A percentile compares a stretch with the other conserved stretches of the same genome.
Conservation (phyloP, 2,113 vertebrate species). For the Mesitornis unicolor region DNA sequence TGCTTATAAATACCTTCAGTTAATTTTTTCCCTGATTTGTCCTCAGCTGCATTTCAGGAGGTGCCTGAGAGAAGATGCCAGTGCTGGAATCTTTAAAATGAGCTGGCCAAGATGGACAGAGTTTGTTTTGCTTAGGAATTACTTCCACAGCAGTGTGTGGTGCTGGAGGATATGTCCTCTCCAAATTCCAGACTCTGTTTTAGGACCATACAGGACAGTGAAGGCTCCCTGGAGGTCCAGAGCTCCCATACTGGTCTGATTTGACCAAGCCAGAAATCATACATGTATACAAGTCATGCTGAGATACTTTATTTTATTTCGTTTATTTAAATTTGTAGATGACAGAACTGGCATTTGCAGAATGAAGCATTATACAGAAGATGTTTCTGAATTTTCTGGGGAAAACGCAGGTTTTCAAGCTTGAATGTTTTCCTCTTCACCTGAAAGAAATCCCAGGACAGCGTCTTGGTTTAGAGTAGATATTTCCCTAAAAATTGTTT, state of each 20-base stretch:
- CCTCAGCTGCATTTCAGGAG: not conserved
- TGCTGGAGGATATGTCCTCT: not conserved
- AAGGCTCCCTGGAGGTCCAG: not conserved
- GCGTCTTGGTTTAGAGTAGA: not conserved
- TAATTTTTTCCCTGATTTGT: not conserved
- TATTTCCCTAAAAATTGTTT: not conserved
- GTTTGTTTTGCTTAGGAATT: not conserved
- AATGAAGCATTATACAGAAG: not conserved
- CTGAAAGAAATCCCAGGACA: not conserved
- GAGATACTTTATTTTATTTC: not conserved
- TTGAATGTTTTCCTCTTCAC: not conserved
- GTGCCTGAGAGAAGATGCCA: not conserved
- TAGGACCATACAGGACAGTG: not conserved
- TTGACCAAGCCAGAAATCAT: not conserved
- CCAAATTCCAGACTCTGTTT: fast-evolving
- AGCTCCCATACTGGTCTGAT: not conserved
- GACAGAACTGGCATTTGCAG: not conserved
- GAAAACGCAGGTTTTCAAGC: not conserved
- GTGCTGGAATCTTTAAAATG: not conserved
- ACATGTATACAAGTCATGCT: not conserved
- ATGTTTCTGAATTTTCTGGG: not conserved
- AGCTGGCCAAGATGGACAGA: not conserved
- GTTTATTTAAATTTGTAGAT: not conserved
- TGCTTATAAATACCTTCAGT: not conserved
- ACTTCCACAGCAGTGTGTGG: not conserved